Conservation (phyloP, 2,113 vertebrate genomes). For the Telmatochromis sp. region DNA sequence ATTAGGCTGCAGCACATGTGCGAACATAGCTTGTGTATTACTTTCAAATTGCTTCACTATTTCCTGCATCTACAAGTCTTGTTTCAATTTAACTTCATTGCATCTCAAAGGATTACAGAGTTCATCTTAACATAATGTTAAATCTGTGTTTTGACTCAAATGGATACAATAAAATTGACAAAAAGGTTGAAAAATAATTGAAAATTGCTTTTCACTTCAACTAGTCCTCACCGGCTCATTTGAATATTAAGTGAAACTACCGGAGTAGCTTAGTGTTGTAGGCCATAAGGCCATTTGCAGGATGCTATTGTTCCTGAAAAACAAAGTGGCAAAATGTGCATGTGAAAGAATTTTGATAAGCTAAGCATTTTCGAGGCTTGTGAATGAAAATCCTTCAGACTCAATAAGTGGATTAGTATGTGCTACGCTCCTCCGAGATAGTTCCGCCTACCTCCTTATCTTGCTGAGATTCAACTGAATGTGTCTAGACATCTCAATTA, state of each 20-base stretch:
- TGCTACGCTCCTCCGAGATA: constrained; percentile 38
- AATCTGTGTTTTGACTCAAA: neutral
- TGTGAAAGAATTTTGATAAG: constrained; percentile 63
- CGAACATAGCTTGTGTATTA: neutral
- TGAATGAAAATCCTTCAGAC: constrained; percentile 47
- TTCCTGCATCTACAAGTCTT: neutral
- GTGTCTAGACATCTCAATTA: constrained; percentile 74
- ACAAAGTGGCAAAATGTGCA: constrained; percentile 65
- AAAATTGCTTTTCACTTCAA: neutral
- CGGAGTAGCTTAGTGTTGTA: constrained; percentile 18
- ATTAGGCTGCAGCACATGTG: neutral
- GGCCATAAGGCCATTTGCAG: constrained; percentile 32
- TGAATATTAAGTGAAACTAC: constrained; percentile 31
- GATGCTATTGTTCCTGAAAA: constrained; percentile 59
- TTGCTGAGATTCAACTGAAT: constrained; percentile 58
- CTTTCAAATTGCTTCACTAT: neutral
- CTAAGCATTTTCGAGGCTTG: constrained; percentile 28
- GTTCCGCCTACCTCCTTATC: constrained; percentile 66
- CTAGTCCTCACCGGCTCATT: constrained; percentile 7
- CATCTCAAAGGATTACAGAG: neutral
- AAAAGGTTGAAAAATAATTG: neutral
- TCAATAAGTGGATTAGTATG: constrained; percentile 61
- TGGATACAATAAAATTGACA: neutral
- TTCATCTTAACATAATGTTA: neutral
- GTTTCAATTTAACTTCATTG: neutral